phyloP scores from a whole-genome alignment of 2,797 vertebrate species.

The Gallinago stenura region DNA sequence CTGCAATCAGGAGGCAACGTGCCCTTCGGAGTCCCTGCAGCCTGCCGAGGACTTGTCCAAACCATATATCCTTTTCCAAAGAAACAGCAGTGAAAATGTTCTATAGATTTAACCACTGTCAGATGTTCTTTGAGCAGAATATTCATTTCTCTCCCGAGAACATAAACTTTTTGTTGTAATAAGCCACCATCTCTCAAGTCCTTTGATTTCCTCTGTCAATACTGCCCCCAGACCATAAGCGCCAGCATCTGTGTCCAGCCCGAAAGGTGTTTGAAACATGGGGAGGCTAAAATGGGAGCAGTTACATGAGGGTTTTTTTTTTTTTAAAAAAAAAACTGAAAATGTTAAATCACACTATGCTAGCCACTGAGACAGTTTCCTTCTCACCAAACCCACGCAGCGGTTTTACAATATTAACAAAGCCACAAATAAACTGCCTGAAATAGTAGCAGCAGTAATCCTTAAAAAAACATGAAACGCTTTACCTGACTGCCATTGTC shows the following conservation, averaged over 20 bases:
- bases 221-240: neutral
- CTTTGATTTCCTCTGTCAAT: slow-evolving; percentile 37
- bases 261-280: slow-evolving; percentile 14
- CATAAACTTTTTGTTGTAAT: neutral
- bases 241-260: neutral
- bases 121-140: slow-evolving; percentile 28
- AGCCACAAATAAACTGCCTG: slow-evolving; percentile 9
- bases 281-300: neutral
- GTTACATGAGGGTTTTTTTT: neutral
- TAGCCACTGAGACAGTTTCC: neutral
- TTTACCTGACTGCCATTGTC: neutral
- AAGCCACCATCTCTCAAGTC: neutral
- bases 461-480: neutral
- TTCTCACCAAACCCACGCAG: neutral
- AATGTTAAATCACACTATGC: neutral
- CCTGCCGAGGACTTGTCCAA: neutral
- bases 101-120: slow-evolving; percentile 17
- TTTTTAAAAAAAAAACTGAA: neutral
- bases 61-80: neutral
- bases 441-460: neutral
- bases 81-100: neutral
- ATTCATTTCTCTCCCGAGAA: slow-evolving; percentile 18
- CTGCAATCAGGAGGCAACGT: neutral
- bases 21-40: neutral
- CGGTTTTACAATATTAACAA: slow-evolving; percentile 1